Conservation (phyloP, 64 coral and sea anemone species). For the Stichodactyla mertensii region DNA sequence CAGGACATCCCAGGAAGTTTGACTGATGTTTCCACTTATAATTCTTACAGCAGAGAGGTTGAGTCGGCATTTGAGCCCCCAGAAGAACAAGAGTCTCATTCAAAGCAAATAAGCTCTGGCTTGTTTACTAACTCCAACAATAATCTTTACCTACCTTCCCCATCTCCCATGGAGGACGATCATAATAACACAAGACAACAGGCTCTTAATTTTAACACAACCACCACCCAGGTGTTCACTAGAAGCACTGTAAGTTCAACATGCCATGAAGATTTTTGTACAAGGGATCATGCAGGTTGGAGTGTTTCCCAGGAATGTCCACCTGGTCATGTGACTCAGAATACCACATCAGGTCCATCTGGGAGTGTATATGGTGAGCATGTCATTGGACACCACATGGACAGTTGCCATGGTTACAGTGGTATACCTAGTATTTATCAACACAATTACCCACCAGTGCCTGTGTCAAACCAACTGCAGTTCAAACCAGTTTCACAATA, state of each 20-base stretch:
- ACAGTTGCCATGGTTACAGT: background rate
- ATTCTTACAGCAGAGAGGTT: background rate
- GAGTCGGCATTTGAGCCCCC: background rate
- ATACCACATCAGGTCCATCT: background rate
- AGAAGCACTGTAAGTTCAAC: background rate
- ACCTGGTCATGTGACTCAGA: background rate
- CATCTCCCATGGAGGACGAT: background rate
- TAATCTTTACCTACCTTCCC: background rate
- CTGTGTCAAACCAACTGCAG: background rate
- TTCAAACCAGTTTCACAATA: background rate
- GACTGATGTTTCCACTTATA: background rate
- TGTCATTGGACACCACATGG: background rate
- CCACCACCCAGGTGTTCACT: background rate
- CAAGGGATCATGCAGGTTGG: background rate
- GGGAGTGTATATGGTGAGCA: background rate
- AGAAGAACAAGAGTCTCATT: background rate
- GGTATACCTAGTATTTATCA: background rate
- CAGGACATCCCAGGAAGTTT: too few relatives aligned
- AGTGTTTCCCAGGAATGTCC: background rate
- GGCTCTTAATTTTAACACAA: background rate
- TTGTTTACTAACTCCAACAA: background rate
- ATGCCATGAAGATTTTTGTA: background rate
- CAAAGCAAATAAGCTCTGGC: background rate
- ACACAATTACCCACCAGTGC: background rate
- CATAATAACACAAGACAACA: background rate